phyloP scores from a whole-genome alignment of 1,140 invertebrate species.

The Cydia strobilella region DNA sequence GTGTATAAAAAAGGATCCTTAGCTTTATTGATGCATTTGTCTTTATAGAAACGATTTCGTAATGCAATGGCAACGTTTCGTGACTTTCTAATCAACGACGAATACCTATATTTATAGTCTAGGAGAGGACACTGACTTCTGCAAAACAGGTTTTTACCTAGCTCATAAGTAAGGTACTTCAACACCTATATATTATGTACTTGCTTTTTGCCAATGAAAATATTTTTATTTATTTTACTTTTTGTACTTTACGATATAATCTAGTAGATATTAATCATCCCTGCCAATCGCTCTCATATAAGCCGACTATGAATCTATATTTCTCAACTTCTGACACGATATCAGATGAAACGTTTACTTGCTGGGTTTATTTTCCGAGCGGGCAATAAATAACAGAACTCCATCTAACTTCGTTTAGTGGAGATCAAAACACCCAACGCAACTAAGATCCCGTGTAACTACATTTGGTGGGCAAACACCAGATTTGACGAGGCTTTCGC shows the following conservation, averaged over 20 bases:
- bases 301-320: slow-evolving; percentile 10
- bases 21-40: background rate
- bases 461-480: slow-evolving; percentile 2
- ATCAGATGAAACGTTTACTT: slow-evolving; percentile 1
- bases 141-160: no score
- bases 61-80: no score
- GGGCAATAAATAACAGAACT: slow-evolving; percentile 15
- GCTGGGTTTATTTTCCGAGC: slow-evolving; percentile 7
- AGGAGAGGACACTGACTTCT: no score
- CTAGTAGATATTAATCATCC: background rate
- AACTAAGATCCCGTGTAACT: background rate
- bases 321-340: slow-evolving; percentile 5
- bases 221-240: background rate
- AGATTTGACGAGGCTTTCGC: background rate
- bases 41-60: background rate
- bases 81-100: background rate
- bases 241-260: background rate
- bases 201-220: no score
- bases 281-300: slow-evolving; percentile 10
- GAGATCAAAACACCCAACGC: slow-evolving; percentile 10
- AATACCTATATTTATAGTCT: background rate
- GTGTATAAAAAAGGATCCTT: background rate
- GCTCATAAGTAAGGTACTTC: no score
- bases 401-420: slow-evolving; percentile 18
- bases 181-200: no score